Evolutionary conservation across 2,888 invertebrate species (phyloP), one percentile per base, ranked within the genome.

Genomic region (Nymphalis c-album): DNA sequence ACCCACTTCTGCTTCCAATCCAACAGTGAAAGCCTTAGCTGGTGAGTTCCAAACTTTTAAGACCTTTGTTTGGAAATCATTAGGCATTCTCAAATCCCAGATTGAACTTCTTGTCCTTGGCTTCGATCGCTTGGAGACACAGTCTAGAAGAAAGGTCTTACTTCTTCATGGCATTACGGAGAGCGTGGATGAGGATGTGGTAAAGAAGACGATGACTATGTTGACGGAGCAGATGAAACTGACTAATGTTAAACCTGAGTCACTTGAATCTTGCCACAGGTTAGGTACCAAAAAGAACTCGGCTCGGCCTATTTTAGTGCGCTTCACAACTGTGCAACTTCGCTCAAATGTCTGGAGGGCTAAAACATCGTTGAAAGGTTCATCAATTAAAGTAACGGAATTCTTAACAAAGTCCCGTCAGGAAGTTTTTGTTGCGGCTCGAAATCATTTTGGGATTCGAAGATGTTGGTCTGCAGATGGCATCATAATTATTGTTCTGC

Each of bases 91-190:
- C 8, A 58, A 48, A 7, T 50, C 64, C 31, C 58, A 58, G 22
- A 50, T 64, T 1, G 64, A 64, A 26, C 58, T 58, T 47, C 10
- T 64, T 18, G 58, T 18, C 8, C 45, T 50, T 40, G 40, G 40
- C 6, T 26, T 57, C 10, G 50, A 62, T 40, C 22, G 22, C 6
- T 26, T 57, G n/a, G 50, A 62, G 40, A 61, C 58, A 20, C 22
- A 57, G n/a, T 48, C 57, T 8, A 40, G 64, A n/a, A 22, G 48
- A 58, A 66, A 66, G 18, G 57, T 66, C 6, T 46, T 61, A 18
- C 35, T 61, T 0, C 22, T 57, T 7, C 50, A 61, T 57, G 58
- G 62, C 5, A 17, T 5, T n/a, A n/a, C n/a, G n/a, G n/a, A n/a
- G n/a, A n/a, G n/a, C n/a, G n/a, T n/a, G n/a, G n/a, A n/a, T n/a